Percentiles rank a stretch among this genome's conserved stretches.
Evolutionary conservation across 2,888 invertebrate genomes (phyloP).

Genomic region (Cosmopolites sordidus): DNA sequence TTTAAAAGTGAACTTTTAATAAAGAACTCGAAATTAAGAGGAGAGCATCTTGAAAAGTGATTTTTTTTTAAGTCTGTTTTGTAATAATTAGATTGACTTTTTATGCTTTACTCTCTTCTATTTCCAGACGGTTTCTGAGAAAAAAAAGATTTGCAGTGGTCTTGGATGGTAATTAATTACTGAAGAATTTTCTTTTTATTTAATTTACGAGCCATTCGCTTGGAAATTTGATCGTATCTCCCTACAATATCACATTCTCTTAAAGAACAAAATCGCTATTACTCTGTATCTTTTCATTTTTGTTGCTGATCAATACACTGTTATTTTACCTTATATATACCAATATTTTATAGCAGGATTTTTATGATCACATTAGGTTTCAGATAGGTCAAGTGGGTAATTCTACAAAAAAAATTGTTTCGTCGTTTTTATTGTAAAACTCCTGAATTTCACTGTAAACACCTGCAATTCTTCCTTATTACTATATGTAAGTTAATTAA

Average conservation of each 20-base stretch:
- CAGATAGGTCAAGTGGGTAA: neutral
- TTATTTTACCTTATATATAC: neutral
- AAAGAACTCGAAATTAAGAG: slow-evolving; percentile 9
- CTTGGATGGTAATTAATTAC: slow-evolving; percentile 1
- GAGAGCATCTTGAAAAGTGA: slow-evolving; percentile 7
- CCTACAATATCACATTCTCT: too few relatives aligned
- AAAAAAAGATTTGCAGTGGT: neutral
- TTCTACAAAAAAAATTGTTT: neutral
- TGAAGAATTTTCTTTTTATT: neutral
- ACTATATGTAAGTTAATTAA: too few relatives aligned
- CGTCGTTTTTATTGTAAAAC: neutral
- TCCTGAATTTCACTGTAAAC: too few relatives aligned
- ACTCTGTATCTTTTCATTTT: too few relatives aligned
- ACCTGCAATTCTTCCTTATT: too few relatives aligned
- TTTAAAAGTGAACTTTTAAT: slow-evolving; percentile 15
- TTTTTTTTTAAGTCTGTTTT: slow-evolving; percentile 10
- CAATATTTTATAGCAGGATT: slow-evolving; percentile 2
- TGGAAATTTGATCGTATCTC: too few relatives aligned
- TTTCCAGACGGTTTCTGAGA: neutral
- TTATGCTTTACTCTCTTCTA: neutral
- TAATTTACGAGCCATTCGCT: too few relatives aligned
- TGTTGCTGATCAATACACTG: neutral
- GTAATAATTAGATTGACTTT: slow-evolving; percentile 13
- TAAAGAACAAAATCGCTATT: too few relatives aligned
- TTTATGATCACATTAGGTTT: neutral